Evolutionary conservation across 2,113 vertebrate genomes (phyloP).

Genomic region (Clinocottus analis): DNA sequence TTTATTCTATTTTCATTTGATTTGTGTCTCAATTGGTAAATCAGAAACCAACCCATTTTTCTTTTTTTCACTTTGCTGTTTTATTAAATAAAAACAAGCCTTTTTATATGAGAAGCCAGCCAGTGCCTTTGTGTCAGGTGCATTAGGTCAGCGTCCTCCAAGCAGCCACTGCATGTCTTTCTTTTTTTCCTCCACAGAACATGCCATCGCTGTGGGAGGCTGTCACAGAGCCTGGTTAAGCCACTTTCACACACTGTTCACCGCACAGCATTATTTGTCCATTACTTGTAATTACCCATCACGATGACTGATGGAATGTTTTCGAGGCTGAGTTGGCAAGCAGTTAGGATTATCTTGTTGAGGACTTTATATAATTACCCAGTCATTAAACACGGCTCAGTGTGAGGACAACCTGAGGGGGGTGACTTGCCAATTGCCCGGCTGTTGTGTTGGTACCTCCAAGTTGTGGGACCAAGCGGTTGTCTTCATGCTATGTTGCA

Average conservation of each 20-base stretch:
- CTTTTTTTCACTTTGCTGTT: slow-evolving; percentile 11
- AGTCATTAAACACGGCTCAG: slow-evolving; percentile 66
- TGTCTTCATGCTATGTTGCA: slow-evolving; percentile 1
- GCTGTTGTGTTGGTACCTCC: slow-evolving; percentile 15
- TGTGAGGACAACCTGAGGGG: slow-evolving; percentile 54
- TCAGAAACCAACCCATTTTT: slow-evolving; percentile 21
- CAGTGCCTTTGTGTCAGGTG: slow-evolving; percentile 40
- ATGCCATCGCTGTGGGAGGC: slow-evolving; percentile 51
- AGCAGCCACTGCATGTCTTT: slow-evolving; percentile 8
- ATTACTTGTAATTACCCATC: slow-evolving; percentile 79
- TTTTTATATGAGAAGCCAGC: neutral
- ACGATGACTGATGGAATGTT: slow-evolving; percentile 76
- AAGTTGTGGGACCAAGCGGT: slow-evolving; percentile 19
- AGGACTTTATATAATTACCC: slow-evolving; percentile 75
- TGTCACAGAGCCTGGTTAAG: slow-evolving; percentile 58
- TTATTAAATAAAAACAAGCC: slow-evolving; percentile 15
- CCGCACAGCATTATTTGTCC: slow-evolving; percentile 73
- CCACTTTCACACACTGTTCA: slow-evolving; percentile 69
- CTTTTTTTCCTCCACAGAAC: slow-evolving; percentile 10
- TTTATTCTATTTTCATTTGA: slow-evolving; percentile 28
- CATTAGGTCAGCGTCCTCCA: slow-evolving; percentile 17
- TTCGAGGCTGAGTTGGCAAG: slow-evolving; percentile 69
- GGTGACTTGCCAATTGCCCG: slow-evolving; percentile 25
- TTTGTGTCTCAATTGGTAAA: slow-evolving; percentile 24
- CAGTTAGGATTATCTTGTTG: slow-evolving; percentile 67